Evolutionary conservation across 2,797 vertebrate genomes (phyloP), one percentile per base, ranked within the genome.

Genomic region (Sarcophilus harrisii): DNA sequence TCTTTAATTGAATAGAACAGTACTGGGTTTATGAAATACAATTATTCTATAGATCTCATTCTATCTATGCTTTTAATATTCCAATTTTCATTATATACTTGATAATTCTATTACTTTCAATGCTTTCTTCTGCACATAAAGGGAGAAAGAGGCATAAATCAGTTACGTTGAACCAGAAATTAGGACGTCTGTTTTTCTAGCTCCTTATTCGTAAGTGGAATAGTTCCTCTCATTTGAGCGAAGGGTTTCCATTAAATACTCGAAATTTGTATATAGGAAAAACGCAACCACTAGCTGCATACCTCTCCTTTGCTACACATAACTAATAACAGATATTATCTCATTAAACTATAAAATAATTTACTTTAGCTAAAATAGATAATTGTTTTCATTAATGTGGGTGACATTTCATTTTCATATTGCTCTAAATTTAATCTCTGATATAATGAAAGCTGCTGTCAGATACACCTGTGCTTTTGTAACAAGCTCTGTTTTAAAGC

Each of bases 381-480:
- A 90, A 54, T 4, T 49, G 90, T 94, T 96, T 5, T 16, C 87
- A 27, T 55, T 93, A 81, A 81, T 95, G 90, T 93, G 93, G 87
- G 58, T 96, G 90, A 11, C 18, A 66, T 96, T 97, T 97, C 90
- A 28, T 96, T 60, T 89, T 97, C 66, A 95, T 45, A 11, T 0
- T 96, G 95, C 93, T 95, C 94, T 94, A 95, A 94, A 73, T 96
- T 93, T 95, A 95, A 90, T 54, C 62, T 29, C 93, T 97, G 94
- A 95, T 81, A 90, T 94, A 54, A 96, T 45, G 92, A 95, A 89
- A 32, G 96, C 58, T 93, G 57, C 97, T 96, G 92, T 97, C 93
- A 96, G 29, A 92, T 60, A 91, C 94, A 97, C 93, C 96, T 97
- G 96, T 95, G 94, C 92, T 97, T 96, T 96, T 97, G 54, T 73